Conservation (phyloP, 2,888 invertebrate species). For the Brenthis daphne region DNA sequence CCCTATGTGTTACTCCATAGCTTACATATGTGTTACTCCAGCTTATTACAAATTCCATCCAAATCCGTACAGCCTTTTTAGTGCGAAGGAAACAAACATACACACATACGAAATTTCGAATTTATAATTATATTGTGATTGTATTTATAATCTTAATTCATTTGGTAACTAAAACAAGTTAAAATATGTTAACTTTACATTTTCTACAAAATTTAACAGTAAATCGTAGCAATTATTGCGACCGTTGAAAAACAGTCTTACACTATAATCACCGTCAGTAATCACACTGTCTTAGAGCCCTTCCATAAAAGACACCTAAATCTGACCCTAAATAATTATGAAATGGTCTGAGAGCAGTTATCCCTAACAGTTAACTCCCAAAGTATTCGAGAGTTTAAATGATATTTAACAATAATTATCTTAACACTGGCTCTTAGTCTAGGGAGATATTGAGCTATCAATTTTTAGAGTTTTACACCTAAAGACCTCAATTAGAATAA, state of each 20-base stretch:
- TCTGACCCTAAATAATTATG: slow-evolving; percentile 44
- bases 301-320: slow-evolving; percentile 41
- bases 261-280: slow-evolving; percentile 32
- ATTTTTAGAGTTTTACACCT: too few species aligned
- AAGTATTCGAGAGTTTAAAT: slow-evolving; percentile 35
- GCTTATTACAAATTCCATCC: too few species aligned
- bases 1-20: too few species aligned
- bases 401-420: slow-evolving; percentile 41
- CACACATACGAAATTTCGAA: too few species aligned
- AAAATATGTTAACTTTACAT: not conserved
- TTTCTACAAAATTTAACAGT: slow-evolving; percentile 4
- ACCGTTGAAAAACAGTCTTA: slow-evolving; percentile 16
- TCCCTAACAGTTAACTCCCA: slow-evolving; percentile 37
- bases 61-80: too few species aligned
- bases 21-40: too few species aligned
- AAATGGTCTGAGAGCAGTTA: slow-evolving; percentile 43
- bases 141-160: not conserved
- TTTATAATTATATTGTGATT: too few species aligned
- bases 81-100: too few species aligned
- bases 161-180: not conserved
- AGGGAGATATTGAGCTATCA: too few species aligned
- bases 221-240: not conserved
- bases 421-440: slow-evolving; percentile 2
- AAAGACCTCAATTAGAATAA: too few species aligned
- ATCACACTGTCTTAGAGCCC: slow-evolving; percentile 36